phyloP scores from a whole-genome alignment of 2,888 invertebrate species.

The Sisyra nigra region DNA sequence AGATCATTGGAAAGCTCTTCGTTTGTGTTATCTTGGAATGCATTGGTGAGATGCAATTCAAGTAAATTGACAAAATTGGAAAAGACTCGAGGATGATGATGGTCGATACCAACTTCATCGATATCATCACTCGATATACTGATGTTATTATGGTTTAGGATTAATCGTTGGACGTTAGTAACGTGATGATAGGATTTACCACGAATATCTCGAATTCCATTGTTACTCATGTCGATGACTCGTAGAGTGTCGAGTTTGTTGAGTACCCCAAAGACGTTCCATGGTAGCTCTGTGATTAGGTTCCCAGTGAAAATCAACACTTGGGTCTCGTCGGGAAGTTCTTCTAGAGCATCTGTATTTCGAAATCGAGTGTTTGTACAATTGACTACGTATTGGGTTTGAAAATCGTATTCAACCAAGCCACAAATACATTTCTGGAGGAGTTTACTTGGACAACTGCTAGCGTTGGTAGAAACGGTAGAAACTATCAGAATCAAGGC shows the following conservation, averaged over 20 bases:
- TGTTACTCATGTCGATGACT: conserved; percentile 57
- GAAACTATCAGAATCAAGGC: no score
- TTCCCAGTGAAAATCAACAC: conserved; percentile 59
- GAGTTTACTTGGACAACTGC: background rate
- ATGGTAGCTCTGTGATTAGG: conserved; percentile 41
- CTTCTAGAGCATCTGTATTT: conserved; percentile 37
- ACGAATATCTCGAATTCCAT: conserved; percentile 49
- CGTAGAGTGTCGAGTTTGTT: conserved; percentile 38
- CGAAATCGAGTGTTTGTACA: conserved; percentile 48
- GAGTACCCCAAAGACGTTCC: conserved; percentile 52
- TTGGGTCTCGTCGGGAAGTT: conserved; percentile 47
- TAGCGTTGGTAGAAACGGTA: background rate
- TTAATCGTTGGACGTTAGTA: conserved; percentile 44
- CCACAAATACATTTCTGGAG: conserved; percentile 36
- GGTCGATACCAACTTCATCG: conserved; percentile 27
- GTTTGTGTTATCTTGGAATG: conserved; percentile 48
- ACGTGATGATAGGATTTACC: conserved; percentile 64
- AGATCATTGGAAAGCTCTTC: conserved; percentile 44
- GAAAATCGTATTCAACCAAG: conserved; percentile 30
- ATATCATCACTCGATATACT: conserved; percentile 36
- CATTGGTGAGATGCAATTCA: conserved; percentile 54
- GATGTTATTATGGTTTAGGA: conserved; percentile 55
- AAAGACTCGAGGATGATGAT: conserved; percentile 49
- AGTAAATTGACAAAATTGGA: conserved; percentile 52
- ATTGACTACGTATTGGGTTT: conserved; percentile 43